phyloP scores from a whole-genome alignment of 2,888 invertebrate genomes.

The Aporophyla nigra region DNA sequence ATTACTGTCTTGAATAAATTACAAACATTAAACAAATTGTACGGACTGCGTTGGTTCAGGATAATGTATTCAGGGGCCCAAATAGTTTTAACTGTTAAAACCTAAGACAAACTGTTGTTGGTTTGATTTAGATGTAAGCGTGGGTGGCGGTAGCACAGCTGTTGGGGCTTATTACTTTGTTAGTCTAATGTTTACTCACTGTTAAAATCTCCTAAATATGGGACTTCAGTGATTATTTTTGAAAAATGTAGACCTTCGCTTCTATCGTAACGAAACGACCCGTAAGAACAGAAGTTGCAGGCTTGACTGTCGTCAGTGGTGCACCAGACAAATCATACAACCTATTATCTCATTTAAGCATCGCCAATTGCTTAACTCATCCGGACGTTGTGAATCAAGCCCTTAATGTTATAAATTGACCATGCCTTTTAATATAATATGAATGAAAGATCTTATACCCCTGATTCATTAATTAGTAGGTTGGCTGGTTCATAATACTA shows the following conservation, averaged over 20 bases:
- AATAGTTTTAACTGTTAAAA: constrained; percentile 43
- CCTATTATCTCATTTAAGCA: background rate
- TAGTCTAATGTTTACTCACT: constrained; percentile 17
- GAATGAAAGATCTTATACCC: constrained; percentile 20
- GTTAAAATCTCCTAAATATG: background rate
- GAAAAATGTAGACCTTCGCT: background rate
- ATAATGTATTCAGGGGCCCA: constrained; percentile 47
- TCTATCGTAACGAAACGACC: background rate
- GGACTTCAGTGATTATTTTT: background rate
- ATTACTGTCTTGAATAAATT: constrained; percentile 61
- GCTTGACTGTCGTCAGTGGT: background rate
- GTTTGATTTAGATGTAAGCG: constrained; percentile 30
- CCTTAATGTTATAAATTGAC: constrained; percentile 3
- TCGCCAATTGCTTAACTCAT: background rate
- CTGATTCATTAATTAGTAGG: constrained; percentile 13
- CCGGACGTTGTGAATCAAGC: background rate
- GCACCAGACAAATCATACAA: background rate
- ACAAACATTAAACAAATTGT: constrained; percentile 48
- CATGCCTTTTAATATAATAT: constrained; percentile 12
- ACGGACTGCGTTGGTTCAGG: constrained; percentile 45
- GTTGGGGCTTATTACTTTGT: constrained; percentile 34
- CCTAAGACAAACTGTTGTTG: constrained; percentile 38
- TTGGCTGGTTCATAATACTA: constrained; percentile 5
- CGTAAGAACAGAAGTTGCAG: background rate
- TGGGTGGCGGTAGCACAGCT: constrained; percentile 33